A percentile compares a stretch with the other conserved stretches of the same genome.
Evolutionary conservation across 2,888 invertebrate genomes (phyloP).

Genomic region (Chorisops tibialis): DNA sequence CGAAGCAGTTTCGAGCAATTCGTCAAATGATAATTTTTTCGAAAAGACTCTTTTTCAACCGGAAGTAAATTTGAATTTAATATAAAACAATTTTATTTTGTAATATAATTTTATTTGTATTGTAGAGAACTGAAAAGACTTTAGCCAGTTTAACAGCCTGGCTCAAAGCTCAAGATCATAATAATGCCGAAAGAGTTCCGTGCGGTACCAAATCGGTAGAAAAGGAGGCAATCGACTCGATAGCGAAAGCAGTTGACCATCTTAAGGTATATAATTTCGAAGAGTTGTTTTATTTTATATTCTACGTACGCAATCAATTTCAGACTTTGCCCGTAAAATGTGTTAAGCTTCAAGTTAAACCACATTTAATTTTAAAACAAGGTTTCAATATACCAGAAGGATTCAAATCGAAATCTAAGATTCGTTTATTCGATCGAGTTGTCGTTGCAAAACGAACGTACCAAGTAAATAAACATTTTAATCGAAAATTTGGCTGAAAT

Average conservation of each 20-base stretch:
- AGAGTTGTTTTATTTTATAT: not conserved
- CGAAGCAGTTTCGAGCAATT: constrained; percentile 54
- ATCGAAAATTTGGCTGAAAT: no score
- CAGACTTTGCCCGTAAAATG: constrained; percentile 51
- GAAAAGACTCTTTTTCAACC: constrained; percentile 66
- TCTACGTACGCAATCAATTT: constrained; percentile 42
- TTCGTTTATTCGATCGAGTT: constrained; percentile 74
- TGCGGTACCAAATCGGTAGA: constrained; percentile 73
- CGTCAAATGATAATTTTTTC: constrained; percentile 60
- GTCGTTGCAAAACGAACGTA: constrained; percentile 72
- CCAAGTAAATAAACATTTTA: constrained; percentile 51
- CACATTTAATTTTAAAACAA: constrained; percentile 63
- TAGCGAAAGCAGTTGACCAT: constrained; percentile 49
- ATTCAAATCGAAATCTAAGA: constrained; percentile 38
- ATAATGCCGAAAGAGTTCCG: constrained; percentile 59
- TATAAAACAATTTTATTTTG: constrained; percentile 33
- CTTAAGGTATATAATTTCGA: constrained; percentile 44
- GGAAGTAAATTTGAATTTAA: constrained; percentile 50
- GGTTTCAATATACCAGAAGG: constrained; percentile 55
- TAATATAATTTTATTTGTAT: not conserved
- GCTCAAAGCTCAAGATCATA: constrained; percentile 69
- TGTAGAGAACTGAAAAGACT: constrained; percentile 34
- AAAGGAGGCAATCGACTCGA: constrained; percentile 56
- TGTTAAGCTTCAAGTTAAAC: constrained; percentile 73
- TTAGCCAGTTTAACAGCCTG: constrained; percentile 58